phyloP scores from a whole-genome alignment of 2,888 invertebrate genomes.

The Eupithecia abbreviata region DNA sequence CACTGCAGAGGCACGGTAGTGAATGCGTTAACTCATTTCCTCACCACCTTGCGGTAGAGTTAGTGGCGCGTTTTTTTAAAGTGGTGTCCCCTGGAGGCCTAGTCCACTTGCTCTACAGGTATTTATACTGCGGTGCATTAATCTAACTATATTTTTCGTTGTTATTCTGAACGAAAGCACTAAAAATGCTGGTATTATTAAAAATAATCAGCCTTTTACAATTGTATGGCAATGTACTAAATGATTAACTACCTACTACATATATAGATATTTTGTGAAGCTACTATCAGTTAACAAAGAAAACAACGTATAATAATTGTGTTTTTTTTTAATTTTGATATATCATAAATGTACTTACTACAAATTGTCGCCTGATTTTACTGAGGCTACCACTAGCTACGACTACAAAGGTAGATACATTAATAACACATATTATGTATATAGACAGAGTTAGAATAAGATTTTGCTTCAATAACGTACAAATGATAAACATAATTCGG shows the following conservation, averaged over 20 bases:
- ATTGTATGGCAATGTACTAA: background rate
- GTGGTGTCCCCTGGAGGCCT: slow-evolving; percentile 59
- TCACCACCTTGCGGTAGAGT: slow-evolving; percentile 56
- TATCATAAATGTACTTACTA: too few species aligned
- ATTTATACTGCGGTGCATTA: too few species aligned
- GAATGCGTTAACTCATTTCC: slow-evolving; percentile 46
- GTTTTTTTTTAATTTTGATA: too few species aligned
- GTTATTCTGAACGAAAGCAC: too few species aligned
- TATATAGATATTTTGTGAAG: too few species aligned
- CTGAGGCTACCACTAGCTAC: too few species aligned
- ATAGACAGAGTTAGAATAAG: background rate
- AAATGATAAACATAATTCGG: too few species aligned
- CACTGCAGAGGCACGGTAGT: background rate
- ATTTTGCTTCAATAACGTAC: too few species aligned
- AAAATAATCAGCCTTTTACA: background rate
- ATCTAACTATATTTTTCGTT: too few species aligned
- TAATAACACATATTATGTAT: too few species aligned
- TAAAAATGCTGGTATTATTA: background rate
- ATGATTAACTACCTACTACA: background rate
- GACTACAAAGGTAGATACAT: too few species aligned
- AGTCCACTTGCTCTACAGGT: slow-evolving; percentile 43
- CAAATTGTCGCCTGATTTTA: too few species aligned
- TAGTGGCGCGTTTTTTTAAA: slow-evolving; percentile 54
- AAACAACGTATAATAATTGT: background rate
- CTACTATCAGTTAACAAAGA: background rate